These are phyloP conservation scores for Tetropium fuscum DNA, from an alignment of 2,888 invertebrate species.

Conservation along the genomic window DNA sequence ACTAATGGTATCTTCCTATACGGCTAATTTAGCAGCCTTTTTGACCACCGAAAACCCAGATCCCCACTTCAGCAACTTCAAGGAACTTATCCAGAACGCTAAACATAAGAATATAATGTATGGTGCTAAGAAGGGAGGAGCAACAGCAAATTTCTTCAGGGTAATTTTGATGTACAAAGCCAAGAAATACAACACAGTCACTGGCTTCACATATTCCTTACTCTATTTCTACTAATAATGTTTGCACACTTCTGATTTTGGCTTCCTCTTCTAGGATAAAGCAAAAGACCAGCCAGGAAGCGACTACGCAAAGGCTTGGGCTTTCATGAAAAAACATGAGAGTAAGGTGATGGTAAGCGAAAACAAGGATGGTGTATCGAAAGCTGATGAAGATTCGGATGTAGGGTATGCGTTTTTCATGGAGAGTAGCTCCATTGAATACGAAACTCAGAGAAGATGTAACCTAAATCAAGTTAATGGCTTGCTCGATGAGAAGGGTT, in stretches of 20 bases:
- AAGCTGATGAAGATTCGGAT: constrained; percentile 29
- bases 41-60: constrained; percentile 83
- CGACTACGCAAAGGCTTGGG: constrained; percentile 38
- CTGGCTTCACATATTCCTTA: no score
- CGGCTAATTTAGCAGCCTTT: constrained; percentile 92
- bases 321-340: constrained; percentile 52
- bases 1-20: constrained; percentile 89
- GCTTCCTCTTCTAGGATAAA: constrained; percentile 34
- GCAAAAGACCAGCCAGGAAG: constrained; percentile 28
- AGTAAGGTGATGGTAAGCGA: constrained; percentile 57
- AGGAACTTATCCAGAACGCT: constrained; percentile 83
- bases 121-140: constrained; percentile 87
- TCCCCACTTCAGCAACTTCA: constrained; percentile 80
- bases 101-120: constrained; percentile 86
- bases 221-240: no score
- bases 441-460: constrained; percentile 55
- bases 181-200: no score
- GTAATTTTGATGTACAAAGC: constrained; percentile 62
- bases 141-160: constrained; percentile 90
- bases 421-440: constrained; percentile 58
- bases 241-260: no score
- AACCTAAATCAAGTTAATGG: constrained; percentile 50
- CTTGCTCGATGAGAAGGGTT: constrained; percentile 56
- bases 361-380: constrained; percentile 52
- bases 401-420: constrained; percentile 56